Evolutionary conservation across 2,888 invertebrate species (phyloP).

Genomic region (Cinara cedri): DNA sequence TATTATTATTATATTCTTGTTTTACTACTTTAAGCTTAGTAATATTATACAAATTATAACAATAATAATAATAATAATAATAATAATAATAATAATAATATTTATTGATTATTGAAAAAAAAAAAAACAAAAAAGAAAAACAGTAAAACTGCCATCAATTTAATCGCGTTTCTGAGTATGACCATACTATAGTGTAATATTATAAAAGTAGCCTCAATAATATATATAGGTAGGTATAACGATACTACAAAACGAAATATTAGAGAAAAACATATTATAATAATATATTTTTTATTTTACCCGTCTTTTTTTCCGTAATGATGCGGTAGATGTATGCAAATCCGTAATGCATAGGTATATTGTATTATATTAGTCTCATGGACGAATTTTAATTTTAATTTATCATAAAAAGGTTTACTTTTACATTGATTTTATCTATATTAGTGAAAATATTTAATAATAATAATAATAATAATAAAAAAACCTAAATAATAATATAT

Average conservation of each 20-base stretch:
- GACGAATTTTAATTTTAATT: slow-evolving; percentile 44
- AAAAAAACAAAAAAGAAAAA: too few relatives aligned
- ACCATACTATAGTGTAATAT: slow-evolving; percentile 30
- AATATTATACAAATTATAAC: neutral
- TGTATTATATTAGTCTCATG: slow-evolving; percentile 20
- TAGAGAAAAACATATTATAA: slow-evolving; percentile 27
- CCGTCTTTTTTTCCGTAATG: slow-evolving; percentile 27
- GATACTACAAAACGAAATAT: slow-evolving; percentile 19
- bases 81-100: slow-evolving; percentile 1
- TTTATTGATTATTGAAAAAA: slow-evolving; percentile 31
- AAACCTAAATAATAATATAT: slow-evolving; percentile 16
- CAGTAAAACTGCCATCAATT: slow-evolving; percentile 54
- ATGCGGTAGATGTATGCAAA: neutral
- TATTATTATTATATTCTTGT: slow-evolving; percentile 24
- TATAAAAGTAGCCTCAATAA: too few relatives aligned
- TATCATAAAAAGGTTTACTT: slow-evolving; percentile 28
- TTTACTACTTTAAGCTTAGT: slow-evolving; percentile 48
- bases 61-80: neutral
- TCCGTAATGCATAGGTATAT: too few relatives aligned
- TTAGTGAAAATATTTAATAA: slow-evolving; percentile 25
- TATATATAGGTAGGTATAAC: too few relatives aligned
- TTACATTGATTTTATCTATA: slow-evolving; percentile 21
- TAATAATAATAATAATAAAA: slow-evolving; percentile 10
- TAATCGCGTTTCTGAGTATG: slow-evolving; percentile 54
- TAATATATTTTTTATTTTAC: slow-evolving; percentile 24